Evolutionary conservation across 1,140 invertebrate species (phyloP), one percentile per base, ranked within the genome.

Genomic region (Meloidogyne floridensis): DNA sequence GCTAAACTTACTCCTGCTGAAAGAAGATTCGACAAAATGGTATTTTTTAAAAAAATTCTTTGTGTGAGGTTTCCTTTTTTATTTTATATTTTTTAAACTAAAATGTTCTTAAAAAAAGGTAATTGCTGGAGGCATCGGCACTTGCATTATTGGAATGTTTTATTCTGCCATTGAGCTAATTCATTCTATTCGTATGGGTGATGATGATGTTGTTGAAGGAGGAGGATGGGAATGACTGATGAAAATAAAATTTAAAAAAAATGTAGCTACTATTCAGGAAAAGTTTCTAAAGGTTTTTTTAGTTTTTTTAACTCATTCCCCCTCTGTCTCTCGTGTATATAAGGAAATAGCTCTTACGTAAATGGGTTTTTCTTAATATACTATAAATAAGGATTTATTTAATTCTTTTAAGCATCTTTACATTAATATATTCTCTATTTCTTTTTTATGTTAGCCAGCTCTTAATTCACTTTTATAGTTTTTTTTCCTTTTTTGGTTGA

Each of bases 21-120:
- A 43, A 69, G 53, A n/a, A 82, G 83, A 47, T 87, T 87, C 80
- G 87, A 86, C 73, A 81, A 86, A 81, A 78, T 84, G 32, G 85
- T 86, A 8, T 74, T 74, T 74, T 15, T 47, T 4, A 4, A 47
- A 8, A 47, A 47, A 6, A 6, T 47, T 47, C 47, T 47, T 47
- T 47, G 3, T 4, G 4, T 47, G 47, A 47, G 47, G 47, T 74
- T 51, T 32, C n/a, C n/a, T 18, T 74, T 74, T 32, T 54, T 18
- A 5, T 51, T 74, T 32, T 32, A 47, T 54, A 20, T 54, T 20
- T 70, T 78, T 13, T 69, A 1, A 32, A 9, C 6, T 8, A 8
- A 9, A 42, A 8, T n/a, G 69, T 18, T 32, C 11, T 2, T 2
- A 18, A 43, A 18, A 32, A 15, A 20, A 79, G 77, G 77, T 79